These are phyloP conservation scores for Stenoptilia bipunctidactyla DNA, from an alignment of 2,888 invertebrate genomes.

Conservation along the genomic window DNA sequence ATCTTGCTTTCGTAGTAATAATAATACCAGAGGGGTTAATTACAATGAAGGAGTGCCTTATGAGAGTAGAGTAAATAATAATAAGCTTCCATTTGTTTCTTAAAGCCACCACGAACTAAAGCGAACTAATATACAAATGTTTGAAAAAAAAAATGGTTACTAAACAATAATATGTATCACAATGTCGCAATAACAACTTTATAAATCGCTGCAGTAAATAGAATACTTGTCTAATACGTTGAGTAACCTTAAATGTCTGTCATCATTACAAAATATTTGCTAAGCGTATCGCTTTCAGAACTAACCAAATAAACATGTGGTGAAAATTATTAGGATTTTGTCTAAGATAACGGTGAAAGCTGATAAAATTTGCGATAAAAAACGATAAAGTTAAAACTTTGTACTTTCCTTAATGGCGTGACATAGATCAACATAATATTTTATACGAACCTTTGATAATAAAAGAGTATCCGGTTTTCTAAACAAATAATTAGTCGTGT, in stretches of 20 bases:
- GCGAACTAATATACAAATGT: neutral
- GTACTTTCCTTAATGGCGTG: too few relatives aligned
- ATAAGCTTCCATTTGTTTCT: too few relatives aligned
- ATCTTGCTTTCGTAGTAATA: conserved; percentile 22
- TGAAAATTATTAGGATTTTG: conserved; percentile 34
- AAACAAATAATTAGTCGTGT: conserved; percentile 2
- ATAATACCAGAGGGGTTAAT: neutral
- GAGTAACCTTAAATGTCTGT: conserved; percentile 31
- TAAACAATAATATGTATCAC: conserved; percentile 26
- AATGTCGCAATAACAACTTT: conserved; percentile 30
- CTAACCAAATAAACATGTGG: conserved; percentile 50
- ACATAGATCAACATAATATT: too few relatives aligned
- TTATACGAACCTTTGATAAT: too few relatives aligned
- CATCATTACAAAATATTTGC: conserved; percentile 52
- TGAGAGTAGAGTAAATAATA: too few relatives aligned
- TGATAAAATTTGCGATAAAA: conserved; percentile 32
- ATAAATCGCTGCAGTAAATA: conserved; percentile 20
- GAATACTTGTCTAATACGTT: conserved; percentile 16
- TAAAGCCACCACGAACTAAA: too few relatives aligned
- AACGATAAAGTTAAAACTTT: too few relatives aligned
- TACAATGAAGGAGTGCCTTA: too few relatives aligned
- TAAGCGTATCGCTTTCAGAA: conserved; percentile 34
- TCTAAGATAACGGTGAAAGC: conserved; percentile 57
- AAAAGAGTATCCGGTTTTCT: conserved; percentile 4
- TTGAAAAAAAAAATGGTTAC: conserved; percentile 37